Percentiles rank a stretch among this genome's conserved stretches.
These are phyloP conservation scores for Choristoneura rosaceana DNA, from an alignment of 2,888 invertebrate species.

Conservation along the genomic window DNA sequence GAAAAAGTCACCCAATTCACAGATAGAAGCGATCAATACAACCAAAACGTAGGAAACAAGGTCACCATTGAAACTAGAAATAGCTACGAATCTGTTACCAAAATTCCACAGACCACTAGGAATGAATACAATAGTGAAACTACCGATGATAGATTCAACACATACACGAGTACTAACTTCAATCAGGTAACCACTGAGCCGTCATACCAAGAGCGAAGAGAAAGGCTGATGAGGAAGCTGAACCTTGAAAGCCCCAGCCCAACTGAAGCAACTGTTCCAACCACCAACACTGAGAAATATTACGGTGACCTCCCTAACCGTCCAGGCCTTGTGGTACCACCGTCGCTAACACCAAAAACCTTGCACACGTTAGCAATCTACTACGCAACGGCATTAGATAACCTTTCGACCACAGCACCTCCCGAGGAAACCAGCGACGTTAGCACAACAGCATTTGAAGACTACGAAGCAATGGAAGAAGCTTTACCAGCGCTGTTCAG, in stretches of 20 bases:
- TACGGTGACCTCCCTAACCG: constrained; percentile 78
- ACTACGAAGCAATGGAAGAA: constrained; percentile 75
- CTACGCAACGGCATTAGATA: constrained; percentile 90
- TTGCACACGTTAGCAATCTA: constrained; percentile 92
- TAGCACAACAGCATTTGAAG: constrained; percentile 65
- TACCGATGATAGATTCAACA: constrained; percentile 63
- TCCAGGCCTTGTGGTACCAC: constrained; percentile 88
- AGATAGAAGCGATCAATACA: constrained; percentile 56
- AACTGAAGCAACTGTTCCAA: constrained; percentile 71
- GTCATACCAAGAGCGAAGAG: constrained; percentile 87
- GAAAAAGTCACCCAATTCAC: constrained; percentile 61
- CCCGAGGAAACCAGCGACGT: constrained; percentile 66
- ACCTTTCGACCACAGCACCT: constrained; percentile 75
- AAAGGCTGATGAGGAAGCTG: constrained; percentile 89
- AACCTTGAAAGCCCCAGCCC: constrained; percentile 81
- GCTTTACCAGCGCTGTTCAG: constrained; percentile 88
- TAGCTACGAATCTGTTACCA: constrained; percentile 74
- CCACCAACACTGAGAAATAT: constrained; percentile 75
- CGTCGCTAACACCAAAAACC: constrained; percentile 91
- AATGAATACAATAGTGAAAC: constrained; percentile 57
- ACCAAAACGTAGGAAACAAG: constrained; percentile 50
- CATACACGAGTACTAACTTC: constrained; percentile 58
- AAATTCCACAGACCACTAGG: constrained; percentile 71
- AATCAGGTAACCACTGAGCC: constrained; percentile 66
- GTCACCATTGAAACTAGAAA: constrained; percentile 63